A percentile compares a stretch with the other conserved stretches of the same genome.
Conservation (phyloP, 2,797 vertebrate genomes). For the Characodon lateralis region DNA sequence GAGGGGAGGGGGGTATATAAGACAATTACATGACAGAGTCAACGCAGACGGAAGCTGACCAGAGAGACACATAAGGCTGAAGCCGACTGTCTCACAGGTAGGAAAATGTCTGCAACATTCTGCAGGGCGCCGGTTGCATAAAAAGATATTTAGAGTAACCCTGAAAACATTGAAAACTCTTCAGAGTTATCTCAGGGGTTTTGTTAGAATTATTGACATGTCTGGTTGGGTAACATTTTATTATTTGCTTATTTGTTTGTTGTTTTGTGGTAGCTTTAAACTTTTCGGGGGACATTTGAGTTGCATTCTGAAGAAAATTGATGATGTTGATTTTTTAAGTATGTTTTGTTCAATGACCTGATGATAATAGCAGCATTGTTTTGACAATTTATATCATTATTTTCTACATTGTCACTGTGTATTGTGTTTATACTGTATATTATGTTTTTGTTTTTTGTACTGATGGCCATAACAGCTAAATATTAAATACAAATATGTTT, state of each 20-base stretch:
- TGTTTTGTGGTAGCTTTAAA: neutral
- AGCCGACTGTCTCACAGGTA: conserved; percentile 36
- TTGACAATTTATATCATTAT: neutral
- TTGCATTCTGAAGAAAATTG: neutral
- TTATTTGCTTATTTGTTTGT: neutral
- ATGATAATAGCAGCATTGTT: too few relatives aligned
- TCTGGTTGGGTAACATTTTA: neutral
- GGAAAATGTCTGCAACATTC: conserved; percentile 14
- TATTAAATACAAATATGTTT: neutral
- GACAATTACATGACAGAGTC: neutral
- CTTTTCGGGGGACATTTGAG: neutral
- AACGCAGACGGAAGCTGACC: conserved; percentile 16
- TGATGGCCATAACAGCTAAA: neutral
- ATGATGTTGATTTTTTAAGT: neutral
- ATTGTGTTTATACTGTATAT: neutral
- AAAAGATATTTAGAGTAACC: neutral
- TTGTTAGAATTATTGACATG: too few relatives aligned
- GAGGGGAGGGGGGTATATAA: conserved; percentile 44
- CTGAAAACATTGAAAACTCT: neutral
- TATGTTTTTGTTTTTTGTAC: neutral
- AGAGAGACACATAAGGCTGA: conserved; percentile 13
- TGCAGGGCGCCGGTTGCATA: neutral
- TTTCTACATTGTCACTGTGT: neutral
- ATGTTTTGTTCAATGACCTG: too few relatives aligned
- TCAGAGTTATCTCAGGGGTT: neutral